Evolutionary conservation across 2,113 vertebrate species (phyloP).

Genomic region (Monopterus albus): DNA sequence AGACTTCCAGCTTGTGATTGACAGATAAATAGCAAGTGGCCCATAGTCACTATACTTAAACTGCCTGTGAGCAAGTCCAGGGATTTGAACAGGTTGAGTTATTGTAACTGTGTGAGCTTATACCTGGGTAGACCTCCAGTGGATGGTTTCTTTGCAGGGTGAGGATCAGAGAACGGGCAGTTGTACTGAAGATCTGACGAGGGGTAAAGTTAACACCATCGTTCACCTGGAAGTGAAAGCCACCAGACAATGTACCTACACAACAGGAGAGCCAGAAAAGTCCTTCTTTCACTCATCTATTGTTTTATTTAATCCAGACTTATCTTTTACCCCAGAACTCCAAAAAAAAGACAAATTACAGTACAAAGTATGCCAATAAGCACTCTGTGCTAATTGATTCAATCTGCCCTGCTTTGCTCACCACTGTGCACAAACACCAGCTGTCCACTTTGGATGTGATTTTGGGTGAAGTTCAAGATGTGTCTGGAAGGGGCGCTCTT

Average conservation of each 20-base stretch:
- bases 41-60: too few species aligned
- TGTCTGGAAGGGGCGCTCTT: slow-evolving; percentile 82
- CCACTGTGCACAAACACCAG: slow-evolving; percentile 88
- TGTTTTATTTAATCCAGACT: background rate
- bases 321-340: background rate
- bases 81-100: too few species aligned
- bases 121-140: slow-evolving; percentile 89
- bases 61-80: too few species aligned
- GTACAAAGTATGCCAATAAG: background rate
- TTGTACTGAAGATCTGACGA: slow-evolving; percentile 87
- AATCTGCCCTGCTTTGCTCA: slow-evolving; percentile 68
- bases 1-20: too few species aligned
- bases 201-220: slow-evolving; percentile 90
- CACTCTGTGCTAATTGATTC: background rate
- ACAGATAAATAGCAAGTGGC: too few species aligned
- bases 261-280: background rate
- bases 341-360: background rate
- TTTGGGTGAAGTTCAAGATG: slow-evolving; percentile 90
- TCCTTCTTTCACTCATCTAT: background rate
- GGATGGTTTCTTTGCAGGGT: slow-evolving; percentile 84
- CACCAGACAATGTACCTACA: slow-evolving; percentile 86
- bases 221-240: slow-evolving; percentile 92
- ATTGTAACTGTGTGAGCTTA: background rate
- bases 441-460: slow-evolving; percentile 81
- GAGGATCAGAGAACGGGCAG: slow-evolving; percentile 80